Evolutionary conservation across 2,888 invertebrate genomes (phyloP), one percentile per base, ranked within the genome.

Genomic region (Sialis fuliginosa): DNA sequence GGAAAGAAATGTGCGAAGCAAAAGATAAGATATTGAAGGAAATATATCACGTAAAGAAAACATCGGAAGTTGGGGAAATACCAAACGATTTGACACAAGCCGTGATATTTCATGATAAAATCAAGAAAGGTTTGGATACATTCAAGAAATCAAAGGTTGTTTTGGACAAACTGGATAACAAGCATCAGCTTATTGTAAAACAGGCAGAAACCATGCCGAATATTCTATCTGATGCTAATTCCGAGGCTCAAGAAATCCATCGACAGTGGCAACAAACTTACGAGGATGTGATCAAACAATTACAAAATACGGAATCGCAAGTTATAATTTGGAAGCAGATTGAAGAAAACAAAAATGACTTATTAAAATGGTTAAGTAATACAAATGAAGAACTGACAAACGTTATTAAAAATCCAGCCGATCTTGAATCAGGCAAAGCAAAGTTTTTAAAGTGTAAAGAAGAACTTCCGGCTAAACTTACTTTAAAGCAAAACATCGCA

Each of bases 281-380:
- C 55, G 81, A 84, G 51, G 74, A 75, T 43, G 73, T 85, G 4
- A 72, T 81, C 6, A 82, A 81, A 53, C 74, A 79, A 53, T 77
- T 81, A 22, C 87, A 89, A 61, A 79, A 79, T 46, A 75, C 84
- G 44, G 93, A 95, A 65, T 85, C 88, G 0, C 90, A 93, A 63
- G 72, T 83, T 0, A 81, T 87, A n/a, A 82, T 92, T 46, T 93
- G 92, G 91, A 83, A 88, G 56, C 90, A 92, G 62, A 83, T 95
- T 34, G 85, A 89, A 54, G 86, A 87, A 49, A 79, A 81, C 0
- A 88, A 87, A 59, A 81, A 82, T 52, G 88, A 88, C 60, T 69
- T 93, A 4, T 66, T 83, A 1, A 75, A 79, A 22, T 95, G 95
- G 95, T 60, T 92, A 6, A 77, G 77, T 49, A 82, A 86, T 59